These are phyloP conservation scores for Drosophila parthenogenetica DNA, from an alignment of 2,888 invertebrate genomes.

Conservation along the genomic window DNA sequence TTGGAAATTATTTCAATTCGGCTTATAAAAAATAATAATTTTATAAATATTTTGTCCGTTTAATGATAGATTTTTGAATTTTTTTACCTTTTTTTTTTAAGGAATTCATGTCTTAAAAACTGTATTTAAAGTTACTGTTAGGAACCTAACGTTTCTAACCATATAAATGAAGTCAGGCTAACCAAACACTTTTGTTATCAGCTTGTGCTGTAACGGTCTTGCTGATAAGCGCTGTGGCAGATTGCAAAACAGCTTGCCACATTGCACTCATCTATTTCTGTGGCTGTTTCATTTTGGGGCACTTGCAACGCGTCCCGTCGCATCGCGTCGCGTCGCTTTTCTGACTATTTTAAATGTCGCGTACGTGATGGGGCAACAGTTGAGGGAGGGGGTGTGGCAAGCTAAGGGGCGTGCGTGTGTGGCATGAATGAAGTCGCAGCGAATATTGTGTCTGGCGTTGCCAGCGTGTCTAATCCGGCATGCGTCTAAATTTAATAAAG, in stretches of 20 bases:
- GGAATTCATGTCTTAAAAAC: too few relatives aligned
- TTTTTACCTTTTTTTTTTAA: too few relatives aligned
- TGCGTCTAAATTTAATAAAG: conserved; percentile 4
- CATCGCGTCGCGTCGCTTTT: conserved; percentile 2
- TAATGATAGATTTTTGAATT: too few relatives aligned
- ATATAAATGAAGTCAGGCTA: too few relatives aligned
- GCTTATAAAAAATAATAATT: too few relatives aligned
- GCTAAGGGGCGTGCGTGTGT: conserved; percentile 37
- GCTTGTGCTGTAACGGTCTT: too few relatives aligned
- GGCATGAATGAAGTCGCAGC: conserved; percentile 62
- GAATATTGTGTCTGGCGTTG: conserved; percentile 1
- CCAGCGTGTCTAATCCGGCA: conserved; percentile 33
- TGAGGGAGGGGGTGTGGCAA: neutral
- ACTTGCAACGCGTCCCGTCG: conserved; percentile 3
- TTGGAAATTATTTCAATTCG: too few relatives aligned
- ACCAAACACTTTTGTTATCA: too few relatives aligned
- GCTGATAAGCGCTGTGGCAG: too few relatives aligned
- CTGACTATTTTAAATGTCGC: conserved; percentile 60
- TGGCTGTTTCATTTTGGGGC: conserved; percentile 4
- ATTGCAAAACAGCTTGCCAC: conserved; percentile 4
- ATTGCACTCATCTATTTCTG: conserved; percentile 22
- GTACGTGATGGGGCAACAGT: neutral
- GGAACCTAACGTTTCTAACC: too few relatives aligned
- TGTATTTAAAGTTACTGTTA: too few relatives aligned
- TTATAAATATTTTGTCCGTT: too few relatives aligned